phyloP scores from a whole-genome alignment of 2,113 vertebrate genomes.

The Scopus umbretta region DNA sequence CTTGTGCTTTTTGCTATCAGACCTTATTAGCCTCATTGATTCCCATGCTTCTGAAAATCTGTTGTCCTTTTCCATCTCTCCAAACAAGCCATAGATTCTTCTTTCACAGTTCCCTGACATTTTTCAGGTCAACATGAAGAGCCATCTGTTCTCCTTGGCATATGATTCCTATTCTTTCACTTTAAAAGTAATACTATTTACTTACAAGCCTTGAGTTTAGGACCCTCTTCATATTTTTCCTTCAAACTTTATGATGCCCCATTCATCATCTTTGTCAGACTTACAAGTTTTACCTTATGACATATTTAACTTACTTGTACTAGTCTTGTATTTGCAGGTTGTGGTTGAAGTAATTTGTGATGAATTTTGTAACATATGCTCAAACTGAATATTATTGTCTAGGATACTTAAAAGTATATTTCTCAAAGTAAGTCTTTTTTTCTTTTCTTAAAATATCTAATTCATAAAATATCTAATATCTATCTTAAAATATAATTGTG shows the following conservation, averaged over 20 bases:
- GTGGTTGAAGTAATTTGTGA: background rate
- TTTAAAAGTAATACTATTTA: background rate
- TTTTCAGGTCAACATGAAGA: background rate
- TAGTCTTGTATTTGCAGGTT: background rate
- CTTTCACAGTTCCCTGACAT: background rate
- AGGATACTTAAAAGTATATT: background rate
- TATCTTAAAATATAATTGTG: background rate
- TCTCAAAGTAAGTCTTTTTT: background rate
- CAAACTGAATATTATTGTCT: background rate
- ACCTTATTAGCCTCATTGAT: background rate
- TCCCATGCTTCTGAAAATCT: background rate
- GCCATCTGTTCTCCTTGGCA: background rate
- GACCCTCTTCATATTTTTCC: background rate
- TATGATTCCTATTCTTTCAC: background rate
- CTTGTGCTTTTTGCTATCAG: background rate
- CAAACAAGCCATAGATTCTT: background rate
- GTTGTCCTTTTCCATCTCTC: background rate
- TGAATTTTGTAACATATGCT: background rate
- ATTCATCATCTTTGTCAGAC: background rate
- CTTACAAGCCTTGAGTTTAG: background rate
- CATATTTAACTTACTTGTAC: background rate
- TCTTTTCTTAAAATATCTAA: background rate
- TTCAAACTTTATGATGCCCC: background rate
- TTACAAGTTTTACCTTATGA: background rate
- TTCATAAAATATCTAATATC: background rate